phyloP scores from a whole-genome alignment of 2,797 vertebrate species.

The Poliocrania exsul region DNA sequence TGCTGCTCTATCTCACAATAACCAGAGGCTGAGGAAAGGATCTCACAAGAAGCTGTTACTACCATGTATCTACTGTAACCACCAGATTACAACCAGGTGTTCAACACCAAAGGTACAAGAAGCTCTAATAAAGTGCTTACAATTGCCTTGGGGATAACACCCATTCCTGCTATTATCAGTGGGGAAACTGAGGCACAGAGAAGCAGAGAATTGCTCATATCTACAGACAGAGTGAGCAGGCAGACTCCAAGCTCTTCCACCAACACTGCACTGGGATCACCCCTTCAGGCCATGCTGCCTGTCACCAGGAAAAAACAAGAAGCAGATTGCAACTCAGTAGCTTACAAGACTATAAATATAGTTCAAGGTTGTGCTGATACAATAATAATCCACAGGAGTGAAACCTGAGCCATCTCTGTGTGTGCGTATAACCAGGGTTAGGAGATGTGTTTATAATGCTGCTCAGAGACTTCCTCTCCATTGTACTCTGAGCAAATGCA shows the following conservation, averaged over 20 bases:
- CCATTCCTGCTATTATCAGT: neutral
- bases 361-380: conserved; percentile 31
- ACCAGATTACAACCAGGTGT: neutral
- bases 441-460: conserved; percentile 30
- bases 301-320: conserved; percentile 23
- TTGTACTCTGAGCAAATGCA: neutral
- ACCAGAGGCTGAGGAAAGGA: neutral
- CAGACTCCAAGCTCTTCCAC: neutral
- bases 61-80: neutral
- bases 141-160: neutral
- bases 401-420: conserved; percentile 54
- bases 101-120: neutral
- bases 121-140: neutral
- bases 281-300: neutral
- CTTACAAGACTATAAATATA: conserved; percentile 45
- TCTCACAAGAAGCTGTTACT: neutral
- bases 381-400: conserved; percentile 54
- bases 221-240: neutral
- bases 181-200: neutral
- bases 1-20: neutral
- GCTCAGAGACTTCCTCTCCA: conserved; percentile 31
- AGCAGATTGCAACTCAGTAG: neutral
- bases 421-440: conserved; percentile 7
- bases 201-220: neutral
- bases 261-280: neutral